phyloP scores from a whole-genome alignment of 2,888 invertebrate species.

The Lepidocyrtoides sp. region DNA sequence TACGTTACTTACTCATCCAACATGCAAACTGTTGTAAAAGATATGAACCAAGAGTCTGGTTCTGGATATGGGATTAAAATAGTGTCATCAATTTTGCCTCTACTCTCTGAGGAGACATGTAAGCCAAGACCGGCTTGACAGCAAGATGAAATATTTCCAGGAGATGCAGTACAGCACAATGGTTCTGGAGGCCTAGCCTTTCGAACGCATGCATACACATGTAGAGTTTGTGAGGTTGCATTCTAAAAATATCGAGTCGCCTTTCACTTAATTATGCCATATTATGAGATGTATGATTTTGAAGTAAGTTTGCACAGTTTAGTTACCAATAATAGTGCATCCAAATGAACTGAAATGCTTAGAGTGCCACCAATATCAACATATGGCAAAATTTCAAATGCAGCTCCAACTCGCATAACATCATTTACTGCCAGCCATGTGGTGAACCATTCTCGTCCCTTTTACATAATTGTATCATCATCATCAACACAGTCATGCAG shows the following conservation, averaged over 20 bases:
- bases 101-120: constrained; percentile 83
- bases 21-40: constrained; percentile 87
- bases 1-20: constrained; percentile 38
- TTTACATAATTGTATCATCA: constrained; percentile 74
- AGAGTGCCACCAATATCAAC: constrained; percentile 88
- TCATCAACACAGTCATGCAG: background rate
- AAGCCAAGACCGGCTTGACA: constrained; percentile 84
- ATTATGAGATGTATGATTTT: background rate
- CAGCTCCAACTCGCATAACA: constrained; percentile 86
- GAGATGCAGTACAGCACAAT: constrained; percentile 77
- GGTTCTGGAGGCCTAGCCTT: constrained; percentile 84
- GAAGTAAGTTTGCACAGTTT: background rate
- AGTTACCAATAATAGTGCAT: constrained; percentile 86
- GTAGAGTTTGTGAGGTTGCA: constrained; percentile 85
- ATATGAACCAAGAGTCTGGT: constrained; percentile 87
- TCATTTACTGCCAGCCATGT: constrained; percentile 87
- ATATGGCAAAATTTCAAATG: constrained; percentile 87
- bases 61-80: constrained; percentile 87
- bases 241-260: constrained; percentile 83
- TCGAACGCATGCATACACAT: constrained; percentile 86
- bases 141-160: constrained; percentile 80
- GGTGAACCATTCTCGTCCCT: constrained; percentile 87
- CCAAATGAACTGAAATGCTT: constrained; percentile 86
- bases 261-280: background rate
- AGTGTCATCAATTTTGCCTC: constrained; percentile 83